Conservation (phyloP, 2,888 invertebrate species). For the Drosophila fulvimacula region DNA sequence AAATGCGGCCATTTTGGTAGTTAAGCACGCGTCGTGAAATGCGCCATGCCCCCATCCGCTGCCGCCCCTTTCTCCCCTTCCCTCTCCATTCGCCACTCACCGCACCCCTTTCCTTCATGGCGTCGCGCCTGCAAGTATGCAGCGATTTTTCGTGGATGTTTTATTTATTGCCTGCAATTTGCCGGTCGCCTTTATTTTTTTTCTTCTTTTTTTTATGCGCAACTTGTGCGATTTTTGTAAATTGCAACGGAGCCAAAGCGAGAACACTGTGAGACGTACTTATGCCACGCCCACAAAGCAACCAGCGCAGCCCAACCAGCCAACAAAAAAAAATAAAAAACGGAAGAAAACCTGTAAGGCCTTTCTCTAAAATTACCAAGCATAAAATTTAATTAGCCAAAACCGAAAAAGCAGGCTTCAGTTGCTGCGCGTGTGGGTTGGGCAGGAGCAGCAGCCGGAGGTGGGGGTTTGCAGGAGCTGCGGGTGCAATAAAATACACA, state of each 20-base stretch:
- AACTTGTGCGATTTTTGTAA: slow-evolving; percentile 60
- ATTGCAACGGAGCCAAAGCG: slow-evolving; percentile 44
- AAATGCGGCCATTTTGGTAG: slow-evolving; percentile 45
- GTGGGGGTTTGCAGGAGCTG: not conserved
- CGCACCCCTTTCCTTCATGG: not conserved
- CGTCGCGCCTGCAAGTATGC: slow-evolving; percentile 60
- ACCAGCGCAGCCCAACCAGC: not conserved
- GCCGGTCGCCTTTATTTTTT: slow-evolving; percentile 54
- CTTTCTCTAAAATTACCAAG: slow-evolving; percentile 79
- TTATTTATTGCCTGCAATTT: slow-evolving; percentile 75
- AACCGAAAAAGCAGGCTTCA: slow-evolving; percentile 61
- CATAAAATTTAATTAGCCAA: slow-evolving; percentile 80
- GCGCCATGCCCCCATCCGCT: not conserved
- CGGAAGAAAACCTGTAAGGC: slow-evolving; percentile 50
- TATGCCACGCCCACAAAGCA: slow-evolving; percentile 19
- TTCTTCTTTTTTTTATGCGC: slow-evolving; percentile 65
- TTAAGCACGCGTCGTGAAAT: slow-evolving; percentile 22
- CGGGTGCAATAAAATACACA: slow-evolving; percentile 55
- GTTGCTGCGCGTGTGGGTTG: slow-evolving; percentile 24
- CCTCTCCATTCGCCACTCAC: not conserved
- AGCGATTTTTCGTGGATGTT: slow-evolving; percentile 72
- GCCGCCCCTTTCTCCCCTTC: too few relatives aligned
- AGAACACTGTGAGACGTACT: slow-evolving; percentile 39
- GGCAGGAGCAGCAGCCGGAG: not conserved
- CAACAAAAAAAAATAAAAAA: slow-evolving; percentile 2